phyloP scores from a whole-genome alignment of 1,140 invertebrate species.

The Bombyx mori region ASM3026992v2 NC_085112.1:6355501-6356000 shows the following conservation, averaged over 20 bases:
- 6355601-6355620: too few relatives aligned
- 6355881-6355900: slow-evolving; percentile 11
- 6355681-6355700: too few relatives aligned
- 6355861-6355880: slow-evolving; percentile 4
- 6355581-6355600: too few relatives aligned
- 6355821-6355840: slow-evolving; percentile 7
- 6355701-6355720: too few relatives aligned
- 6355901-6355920: slow-evolving; percentile 41
- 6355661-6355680: too few relatives aligned
- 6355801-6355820: not conserved
- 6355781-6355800: not conserved
- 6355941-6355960: slow-evolving; percentile 65
- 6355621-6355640: too few relatives aligned
- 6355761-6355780: slow-evolving; percentile 1
- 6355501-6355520: too few relatives aligned
- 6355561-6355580: too few relatives aligned
- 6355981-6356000: slow-evolving; percentile 34
- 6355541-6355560: too few relatives aligned
- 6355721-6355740: too few relatives aligned
- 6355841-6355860: slow-evolving; percentile 4
- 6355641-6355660: too few relatives aligned
- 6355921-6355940: slow-evolving; percentile 48
- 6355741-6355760: not conserved
- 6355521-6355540: too few relatives aligned
- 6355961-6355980: slow-evolving; percentile 53